Evolutionary conservation across 2,113 vertebrate genomes (phyloP).

Genomic region (Scalopus aquaticus): DNA sequence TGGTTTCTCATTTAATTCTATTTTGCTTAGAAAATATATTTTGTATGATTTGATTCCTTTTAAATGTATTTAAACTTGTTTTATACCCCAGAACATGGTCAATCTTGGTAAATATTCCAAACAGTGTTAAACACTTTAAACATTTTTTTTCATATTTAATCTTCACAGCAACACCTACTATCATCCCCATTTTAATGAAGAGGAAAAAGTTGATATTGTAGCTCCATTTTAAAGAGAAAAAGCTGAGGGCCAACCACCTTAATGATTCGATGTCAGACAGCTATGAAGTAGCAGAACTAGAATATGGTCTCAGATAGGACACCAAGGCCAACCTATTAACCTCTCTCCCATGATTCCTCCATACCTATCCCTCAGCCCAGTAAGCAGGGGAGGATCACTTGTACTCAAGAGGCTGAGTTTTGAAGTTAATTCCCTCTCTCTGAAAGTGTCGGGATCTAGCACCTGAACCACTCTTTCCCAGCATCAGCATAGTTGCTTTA

Average conservation of each 20-base stretch:
- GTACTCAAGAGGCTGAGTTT: background rate
- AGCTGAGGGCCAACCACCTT: background rate
- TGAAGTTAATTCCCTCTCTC: constrained; percentile 19
- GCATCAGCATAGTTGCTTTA: background rate
- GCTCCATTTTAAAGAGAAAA: constrained; percentile 31
- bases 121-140: background rate
- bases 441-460: background rate
- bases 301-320: background rate
- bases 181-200: background rate
- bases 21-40: constrained; percentile 32
- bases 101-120: background rate
- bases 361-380: background rate
- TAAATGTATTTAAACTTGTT: background rate
- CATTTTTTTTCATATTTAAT: background rate
- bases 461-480: background rate
- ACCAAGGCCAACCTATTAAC: background rate
- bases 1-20: background rate
- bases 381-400: background rate
- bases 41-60: background rate
- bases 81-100: background rate
- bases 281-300: background rate
- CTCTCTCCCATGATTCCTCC: background rate
- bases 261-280: background rate
- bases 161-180: background rate
- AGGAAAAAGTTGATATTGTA: background rate